Evolutionary conservation across 1,140 invertebrate genomes (phyloP), one percentile per base, ranked within the genome.

Genomic region (Drosophila nasuta): DNA sequence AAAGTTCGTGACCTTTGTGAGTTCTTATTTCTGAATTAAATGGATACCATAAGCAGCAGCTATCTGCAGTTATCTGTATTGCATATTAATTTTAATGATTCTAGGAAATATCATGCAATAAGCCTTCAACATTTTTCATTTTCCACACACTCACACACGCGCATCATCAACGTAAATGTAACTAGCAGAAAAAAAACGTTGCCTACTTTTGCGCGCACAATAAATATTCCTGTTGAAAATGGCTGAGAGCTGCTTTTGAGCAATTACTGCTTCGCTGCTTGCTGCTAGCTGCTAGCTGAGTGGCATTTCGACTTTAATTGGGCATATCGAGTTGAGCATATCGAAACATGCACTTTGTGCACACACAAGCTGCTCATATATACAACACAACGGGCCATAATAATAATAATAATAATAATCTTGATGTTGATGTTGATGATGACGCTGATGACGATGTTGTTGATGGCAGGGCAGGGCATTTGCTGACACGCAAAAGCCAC

Each of bases 401-500:
- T 57, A 57, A 57, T 25, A 43, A 41, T 35, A 13, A 33, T 35
- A 13, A 62, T 30, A 49, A 59, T 15, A 51, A 76, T 25, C 5
- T 51, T 63, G 15, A 51, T 65, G 35, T 25, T 58, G 38, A 35
- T 33, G 38, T 41, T 41, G 25, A 13, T 54, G 1, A 13, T 54
- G 35, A 2, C 17, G 35, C 5, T 41, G 54, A 20, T 41, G 54
- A 20, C 11, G 33, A 11, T 62, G 15, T 15, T 43, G 68, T 64
- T 70, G 73, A 83, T 66, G 81, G 20, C 20, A 25, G 20, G 3
- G 20, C 20, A 66, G 74, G 68, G 64, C 57, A 8, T 45, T 67
- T 65, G 46, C 63, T 67, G 83, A 88, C 83, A 89, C 70, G 80
- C 64, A 83, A 83, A 83, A 79, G 70, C 70, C 75, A 79, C 74